Conservation (phyloP, 1,140 invertebrate species). For the Calephelis nemesis region DNA sequence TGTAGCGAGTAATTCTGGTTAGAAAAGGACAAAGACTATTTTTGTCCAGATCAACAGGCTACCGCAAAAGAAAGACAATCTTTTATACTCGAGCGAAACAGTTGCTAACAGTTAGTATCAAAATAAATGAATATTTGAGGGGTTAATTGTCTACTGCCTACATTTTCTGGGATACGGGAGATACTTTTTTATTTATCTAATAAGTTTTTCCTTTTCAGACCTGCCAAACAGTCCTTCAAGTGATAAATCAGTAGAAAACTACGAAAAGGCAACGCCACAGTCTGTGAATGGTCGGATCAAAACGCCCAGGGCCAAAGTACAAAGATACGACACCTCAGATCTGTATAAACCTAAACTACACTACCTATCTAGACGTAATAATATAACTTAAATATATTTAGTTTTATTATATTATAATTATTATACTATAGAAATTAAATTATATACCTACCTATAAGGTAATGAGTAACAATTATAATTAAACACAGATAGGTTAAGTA, state of each 20-base stretch:
- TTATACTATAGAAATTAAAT: background rate
- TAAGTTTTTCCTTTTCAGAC: slow-evolving; percentile 40
- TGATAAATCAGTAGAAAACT: slow-evolving; percentile 73
- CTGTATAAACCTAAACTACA: slow-evolving; percentile 71
- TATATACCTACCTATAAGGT: background rate
- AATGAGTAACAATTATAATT: background rate
- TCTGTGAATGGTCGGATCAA: slow-evolving; percentile 58
- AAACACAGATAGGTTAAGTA: background rate
- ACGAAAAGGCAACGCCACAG: slow-evolving; percentile 52
- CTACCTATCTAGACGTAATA: slow-evolving; percentile 62
- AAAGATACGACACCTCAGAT: slow-evolving; percentile 66
- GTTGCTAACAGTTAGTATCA: no score
- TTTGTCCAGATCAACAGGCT: no score
- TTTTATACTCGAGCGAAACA: no score
- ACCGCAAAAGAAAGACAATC: no score
- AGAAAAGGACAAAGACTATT: no score
- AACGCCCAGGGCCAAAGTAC: slow-evolving; percentile 43
- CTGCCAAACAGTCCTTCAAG: slow-evolving; percentile 67
- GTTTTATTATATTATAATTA: background rate
- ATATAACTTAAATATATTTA: slow-evolving; percentile 30
- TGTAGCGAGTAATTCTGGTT: no score
- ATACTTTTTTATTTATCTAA: background rate
- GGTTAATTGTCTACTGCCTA: no score
- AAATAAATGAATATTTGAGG: no score
- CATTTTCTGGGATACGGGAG: no score